These are phyloP conservation scores for Habropoda laboriosa DNA, from an alignment of 1,140 invertebrate species.

Conservation along the genomic window DNA sequence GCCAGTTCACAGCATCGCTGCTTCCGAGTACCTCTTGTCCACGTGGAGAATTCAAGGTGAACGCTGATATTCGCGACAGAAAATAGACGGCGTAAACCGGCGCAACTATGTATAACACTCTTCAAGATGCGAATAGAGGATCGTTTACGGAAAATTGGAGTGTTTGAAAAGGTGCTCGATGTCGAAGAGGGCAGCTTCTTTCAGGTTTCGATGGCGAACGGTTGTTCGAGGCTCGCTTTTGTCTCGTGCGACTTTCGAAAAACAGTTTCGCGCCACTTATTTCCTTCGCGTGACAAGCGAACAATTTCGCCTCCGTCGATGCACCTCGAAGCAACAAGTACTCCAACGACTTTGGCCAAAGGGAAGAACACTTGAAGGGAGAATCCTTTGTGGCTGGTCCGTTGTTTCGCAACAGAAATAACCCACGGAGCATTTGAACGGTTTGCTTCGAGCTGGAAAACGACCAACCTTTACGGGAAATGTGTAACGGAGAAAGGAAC, in stretches of 20 bases:
- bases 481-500: too few relatives aligned
- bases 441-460: neutral
- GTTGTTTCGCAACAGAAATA: neutral
- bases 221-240: neutral
- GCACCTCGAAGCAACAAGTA: constrained; percentile 32
- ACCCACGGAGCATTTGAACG: neutral
- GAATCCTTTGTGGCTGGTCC: neutral
- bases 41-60: neutral
- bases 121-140: too few relatives aligned
- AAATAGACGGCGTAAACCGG: too few relatives aligned
- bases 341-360: constrained; percentile 1
- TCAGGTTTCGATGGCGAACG: neutral
- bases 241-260: neutral
- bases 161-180: too few relatives aligned
- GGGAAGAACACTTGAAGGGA: neutral
- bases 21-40: neutral
- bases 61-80: neutral
- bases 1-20: neutral
- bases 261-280: neutral
- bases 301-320: constrained; percentile 21
- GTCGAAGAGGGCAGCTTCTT: too few relatives aligned
- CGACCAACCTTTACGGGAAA: too few relatives aligned
- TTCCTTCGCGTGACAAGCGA: neutral
- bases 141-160: too few relatives aligned
- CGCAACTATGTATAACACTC: too few relatives aligned